Base-by-base conservation (phyloP, 2,888 invertebrate species). In the Allacma fusca region DNA sequence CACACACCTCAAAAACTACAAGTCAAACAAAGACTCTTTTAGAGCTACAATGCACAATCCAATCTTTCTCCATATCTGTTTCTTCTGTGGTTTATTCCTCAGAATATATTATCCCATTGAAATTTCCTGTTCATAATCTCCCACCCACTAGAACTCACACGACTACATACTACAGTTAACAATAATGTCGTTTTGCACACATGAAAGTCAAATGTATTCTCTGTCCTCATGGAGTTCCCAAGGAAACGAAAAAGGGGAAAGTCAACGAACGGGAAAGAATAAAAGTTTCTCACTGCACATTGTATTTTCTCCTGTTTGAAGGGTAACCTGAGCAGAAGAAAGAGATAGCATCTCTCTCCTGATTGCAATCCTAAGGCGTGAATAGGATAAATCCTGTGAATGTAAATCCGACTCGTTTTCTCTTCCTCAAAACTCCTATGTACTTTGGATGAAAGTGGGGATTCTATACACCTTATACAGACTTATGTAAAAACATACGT, bases 281-380 rank as follows among this genome's bases (percentile, higher is more conserved):
- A 50, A 50, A 50, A 50, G 50, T 50, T 50, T 50, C 50, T 2
- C n/a, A 50, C 1, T 2, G 16, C n/a, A 50, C 50, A 13, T n/a
- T 50, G 16, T 4, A n/a, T 50, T 1, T 50, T 50, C 2, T 50
- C 19, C 50, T 4, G 1, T 19, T 5, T 13, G n/a, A 50, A 50
- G 4, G 50, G 50, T 50, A 16, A 16, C 50, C 50, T 50, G 50
- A 13, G 16, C 5, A 16, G 2, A 13, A 19, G 50, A 50, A 16
- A 50, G 50, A 50, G 50, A 50, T 50, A 50, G n/a, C 50, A 50
- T 50, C 50, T 50, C 50, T 50, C 7, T n/a, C 1, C 50, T 50
- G 50, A 50, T 50, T 50, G 50, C 50, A 50, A 50, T 50, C 50
- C 1, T n/a, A 2, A 50, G 50, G 50, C 50, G 50, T 50, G 50